Percentiles rank a stretch among this genome's conserved stretches.
Conservation (phyloP, 2,888 invertebrate genomes). For the Xestia ashworthii region DNA sequence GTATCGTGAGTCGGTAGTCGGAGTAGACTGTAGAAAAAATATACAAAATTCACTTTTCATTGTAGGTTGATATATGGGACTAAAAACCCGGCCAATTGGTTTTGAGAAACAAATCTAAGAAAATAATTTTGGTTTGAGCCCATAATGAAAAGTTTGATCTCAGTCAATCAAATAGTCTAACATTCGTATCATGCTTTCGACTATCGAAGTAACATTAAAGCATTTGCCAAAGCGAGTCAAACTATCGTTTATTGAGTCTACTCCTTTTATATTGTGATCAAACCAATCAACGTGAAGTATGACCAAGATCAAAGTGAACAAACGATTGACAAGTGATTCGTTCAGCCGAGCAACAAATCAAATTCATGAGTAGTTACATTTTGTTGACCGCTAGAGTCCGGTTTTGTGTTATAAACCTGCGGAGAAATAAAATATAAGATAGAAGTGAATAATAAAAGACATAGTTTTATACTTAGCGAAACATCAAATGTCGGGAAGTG, state of each 20-base stretch:
- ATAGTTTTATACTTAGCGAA: constrained; percentile 79
- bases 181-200: constrained; percentile 78
- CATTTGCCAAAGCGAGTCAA: constrained; percentile 84
- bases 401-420: constrained; percentile 91
- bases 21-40: constrained; percentile 78
- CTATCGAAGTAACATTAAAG: constrained; percentile 79
- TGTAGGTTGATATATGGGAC: constrained; percentile 80
- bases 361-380: constrained; percentile 89
- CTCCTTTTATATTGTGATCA: constrained; percentile 84
- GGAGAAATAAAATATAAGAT: constrained; percentile 89
- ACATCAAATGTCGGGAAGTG: constrained; percentile 79
- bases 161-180: constrained; percentile 72
- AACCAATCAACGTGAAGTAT: constrained; percentile 87
- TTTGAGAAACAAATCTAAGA: constrained; percentile 54
- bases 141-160: constrained; percentile 83
- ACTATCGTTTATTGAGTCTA: constrained; percentile 82
- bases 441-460: constrained; percentile 84
- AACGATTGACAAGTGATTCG: constrained; percentile 86
- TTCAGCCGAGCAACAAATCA: constrained; percentile 88
- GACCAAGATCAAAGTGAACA: constrained; percentile 86
- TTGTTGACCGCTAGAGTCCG: constrained; percentile 91
- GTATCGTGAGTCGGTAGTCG: constrained; percentile 66
- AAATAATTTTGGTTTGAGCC: constrained; percentile 76
- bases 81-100: constrained; percentile 79
- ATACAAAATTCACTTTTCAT: constrained; percentile 81